Base-by-base conservation (phyloP, 2,888 invertebrate genomes). In the Phania funesta region DNA sequence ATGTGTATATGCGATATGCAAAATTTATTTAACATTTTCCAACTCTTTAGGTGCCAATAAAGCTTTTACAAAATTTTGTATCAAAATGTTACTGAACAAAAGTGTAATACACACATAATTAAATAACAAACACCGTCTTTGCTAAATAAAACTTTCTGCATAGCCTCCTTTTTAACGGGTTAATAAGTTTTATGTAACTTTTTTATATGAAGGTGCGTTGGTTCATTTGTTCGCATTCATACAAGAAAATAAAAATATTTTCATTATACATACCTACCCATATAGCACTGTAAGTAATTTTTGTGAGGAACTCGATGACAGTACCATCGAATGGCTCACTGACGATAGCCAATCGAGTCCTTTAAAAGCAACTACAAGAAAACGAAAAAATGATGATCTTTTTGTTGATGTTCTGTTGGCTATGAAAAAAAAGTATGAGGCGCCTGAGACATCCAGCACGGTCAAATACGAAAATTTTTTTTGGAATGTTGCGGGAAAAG, bases 361-460 rank as follows among this genome's bases (percentile, higher is more conserved):
- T 26, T 35, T 7, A 11, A 56, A 35, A 18, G 1, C 35, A n/a
- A n/a, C 7, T 2, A 29, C 0, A 6, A 20, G 2, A 22, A 18
- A 13, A 9, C 32, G 16, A 32, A 58, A 38, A 58, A 38, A 58
- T 6, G 22, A 58, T 22, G 58, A 58, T 20, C 38, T 58, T 22
- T 58, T 58, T 9, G 11, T n/a, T 0, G 38, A 58, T 0, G 58
- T 58, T 6, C 13, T 58, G 16, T 38, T 58, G 56, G 29, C 20
- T 6, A 60, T 60, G 60, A 60, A 58, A 38, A 58, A 35, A 35
- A 38, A n/a, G n/a, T 48, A 48, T 13, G 48, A 48, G 48, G 22
- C 20, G 7, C 7, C 29, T 13, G 0, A 1, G 20, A 26, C 3
- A 52, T 4, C n/a, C 8, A 9, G 32, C 5, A 48, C 16, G 26